Evolutionary conservation across 1,140 invertebrate species (phyloP).

Genomic region (Dysdera silvatica): DNA sequence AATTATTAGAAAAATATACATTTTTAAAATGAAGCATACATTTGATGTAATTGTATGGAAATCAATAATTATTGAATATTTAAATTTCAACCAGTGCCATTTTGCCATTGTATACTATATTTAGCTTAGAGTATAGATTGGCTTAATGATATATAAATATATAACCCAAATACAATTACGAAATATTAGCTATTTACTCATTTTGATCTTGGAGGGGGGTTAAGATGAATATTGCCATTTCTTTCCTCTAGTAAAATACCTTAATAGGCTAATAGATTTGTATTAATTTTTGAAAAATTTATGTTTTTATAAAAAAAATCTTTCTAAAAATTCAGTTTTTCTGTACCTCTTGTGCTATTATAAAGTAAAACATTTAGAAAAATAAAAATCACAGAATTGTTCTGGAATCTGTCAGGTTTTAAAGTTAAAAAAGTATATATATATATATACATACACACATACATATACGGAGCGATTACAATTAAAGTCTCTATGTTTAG

Average conservation of each 20-base stretch:
- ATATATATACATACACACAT: too few species aligned
- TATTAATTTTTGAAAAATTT: background rate
- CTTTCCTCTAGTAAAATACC: background rate
- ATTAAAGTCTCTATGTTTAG: too few species aligned
- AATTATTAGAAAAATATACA: background rate
- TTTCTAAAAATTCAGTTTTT: constrained; percentile 54
- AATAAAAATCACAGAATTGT: too few species aligned
- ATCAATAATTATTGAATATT: background rate
- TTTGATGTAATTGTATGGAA: background rate
- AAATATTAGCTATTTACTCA: too few species aligned
- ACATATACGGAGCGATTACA: too few species aligned
- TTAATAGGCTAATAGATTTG: background rate
- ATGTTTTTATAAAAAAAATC: background rate
- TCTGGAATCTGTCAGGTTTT: too few species aligned
- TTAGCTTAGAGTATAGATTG: background rate
- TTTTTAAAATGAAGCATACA: background rate
- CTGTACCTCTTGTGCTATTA: background rate
- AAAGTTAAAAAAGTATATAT: too few species aligned
- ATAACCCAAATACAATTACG: too few species aligned
- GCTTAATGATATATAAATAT: background rate
- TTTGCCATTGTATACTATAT: background rate
- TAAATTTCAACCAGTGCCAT: background rate
- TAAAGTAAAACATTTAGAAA: background rate
- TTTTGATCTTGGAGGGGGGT: too few species aligned
- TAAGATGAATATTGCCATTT: too few species aligned